Evolutionary conservation across 2,888 invertebrate genomes (phyloP), one percentile per base, ranked within the genome.

Genomic region (Athalia circularis): DNA sequence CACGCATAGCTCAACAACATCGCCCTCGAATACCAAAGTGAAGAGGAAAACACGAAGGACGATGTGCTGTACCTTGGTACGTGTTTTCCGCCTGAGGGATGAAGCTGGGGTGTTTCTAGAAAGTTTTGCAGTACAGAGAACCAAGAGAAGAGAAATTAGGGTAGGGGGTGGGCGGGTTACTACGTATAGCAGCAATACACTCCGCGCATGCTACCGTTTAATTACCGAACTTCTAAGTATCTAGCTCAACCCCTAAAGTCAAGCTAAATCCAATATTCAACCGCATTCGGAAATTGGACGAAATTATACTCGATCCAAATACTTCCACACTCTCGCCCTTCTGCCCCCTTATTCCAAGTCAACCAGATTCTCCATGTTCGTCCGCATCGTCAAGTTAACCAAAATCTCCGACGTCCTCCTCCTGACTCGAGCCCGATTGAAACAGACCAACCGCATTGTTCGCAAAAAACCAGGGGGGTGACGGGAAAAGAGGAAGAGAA

Each of bases 211-310:
- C 54, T n/a, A 54, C 54, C 9, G 54, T 54, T 54, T n/a, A 54
- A 54, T 54, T 54, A 54, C 9, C 54, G 54, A 54, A n/a, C 54
- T 54, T n/a, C 54, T 54, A n/a, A n/a, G 54, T 54, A 54, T 54
- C 54, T 54, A 11, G 54, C 54, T n/a, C 9, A n/a, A 54, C 54
- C 54, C 29, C 29, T 2, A 29, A 2, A 29, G 29, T 29, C 29
- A 29, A 29, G 29, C 29, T 29, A 29, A 29, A 29, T 29, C 29
- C 29, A 29, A 29, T 29, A 29, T 29, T 29, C 29, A 29, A 29
- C 29, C 80, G 78, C 62, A 75, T 68, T 67, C 74, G 9, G 48
- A 72, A 64, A 45, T 65, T n/a, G 43, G 15, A 50, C 50, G 29
- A 29, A 29, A 29, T 15, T 43, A 57, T 43, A n/a, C 72, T 65